Evolutionary conservation across 2,888 invertebrate genomes (phyloP), one percentile per base, ranked within the genome.

Genomic region (Maniola hyperantus): DNA sequence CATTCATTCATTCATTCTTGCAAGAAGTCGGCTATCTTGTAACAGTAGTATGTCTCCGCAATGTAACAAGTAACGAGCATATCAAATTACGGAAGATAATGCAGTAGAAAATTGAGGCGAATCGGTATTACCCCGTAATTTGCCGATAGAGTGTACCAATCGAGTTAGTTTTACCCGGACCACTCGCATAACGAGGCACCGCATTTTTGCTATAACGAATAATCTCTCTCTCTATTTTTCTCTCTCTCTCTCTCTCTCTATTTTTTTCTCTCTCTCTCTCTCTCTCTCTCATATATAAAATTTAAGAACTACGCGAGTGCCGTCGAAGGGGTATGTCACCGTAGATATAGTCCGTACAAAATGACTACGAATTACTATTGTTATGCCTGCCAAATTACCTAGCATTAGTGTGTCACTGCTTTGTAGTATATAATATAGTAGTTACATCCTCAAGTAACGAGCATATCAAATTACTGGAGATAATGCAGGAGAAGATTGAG

Each of bases 101-200:
- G 54, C 57, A 51, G 42, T 20, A 64, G 69, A 58, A 65, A 66
- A 72, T 71, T 70, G 71, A 72, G 66, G 65, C 69, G 70, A 65
- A 70, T 61, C 51, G 57, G 68, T 57, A 68, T 64, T 64, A 72
- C 65, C 70, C 63, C 60, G 65, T 70, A 73, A 72, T 74, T 77
- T 74, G 72, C 71, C 73, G 71, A 72, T 73, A 71, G 72, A 74
- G 72, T 64, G 68, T 71, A 68, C 64, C 63, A 74, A 78, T 79
- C 74, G 70, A 72, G 75, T 76, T 74, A 74, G 10, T 2, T 39
- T 39, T 73, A 36, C 68, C 70, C 72, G 11, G 34, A 20, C 50
- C 20, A 48, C 20, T 48, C 20, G 48, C 34, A 20, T 66, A 63
- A 59, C 62, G 53, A 64, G 71, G 55, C 46, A 54, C 65, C 33